These are phyloP conservation scores for Tetragnatha versicolor DNA, from an alignment of 1,140 invertebrate species.

Conservation along the genomic window DNA sequence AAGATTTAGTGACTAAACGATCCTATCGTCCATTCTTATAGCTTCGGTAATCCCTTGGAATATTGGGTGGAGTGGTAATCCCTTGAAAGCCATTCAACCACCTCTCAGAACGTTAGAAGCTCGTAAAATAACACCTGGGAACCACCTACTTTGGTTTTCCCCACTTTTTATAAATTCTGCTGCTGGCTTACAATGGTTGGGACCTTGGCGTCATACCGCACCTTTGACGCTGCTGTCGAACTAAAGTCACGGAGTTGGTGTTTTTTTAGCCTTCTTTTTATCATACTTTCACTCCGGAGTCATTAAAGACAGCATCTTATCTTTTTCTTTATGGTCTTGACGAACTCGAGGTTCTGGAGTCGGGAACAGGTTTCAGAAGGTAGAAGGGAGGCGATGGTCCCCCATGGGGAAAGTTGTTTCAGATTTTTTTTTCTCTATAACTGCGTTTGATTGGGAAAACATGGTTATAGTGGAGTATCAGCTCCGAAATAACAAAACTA, in stretches of 20 bases:
- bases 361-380: too few species aligned
- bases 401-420: too few species aligned
- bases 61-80: background rate
- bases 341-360: too few species aligned
- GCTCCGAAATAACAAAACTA: too few species aligned
- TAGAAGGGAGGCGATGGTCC: too few species aligned
- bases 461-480: too few species aligned
- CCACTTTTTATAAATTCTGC: constrained; percentile 8
- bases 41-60: background rate
- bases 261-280: constrained; percentile 7
- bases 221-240: background rate
- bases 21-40: background rate
- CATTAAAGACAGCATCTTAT: constrained; percentile 1
- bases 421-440: too few species aligned
- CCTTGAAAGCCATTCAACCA: constrained; percentile 12
- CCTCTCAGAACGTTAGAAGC: background rate
- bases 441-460: too few species aligned
- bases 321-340: too few species aligned
- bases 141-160: constrained; percentile 4
- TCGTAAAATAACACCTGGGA: constrained; percentile 14
- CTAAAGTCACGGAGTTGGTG: background rate
- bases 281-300: constrained; percentile 2
- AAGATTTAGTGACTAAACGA: too few species aligned
- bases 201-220: constrained; percentile 7
- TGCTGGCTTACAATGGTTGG: background rate